Evolutionary conservation across 1,140 invertebrate genomes (phyloP).

Genomic region (Vanessa atalanta): DNA sequence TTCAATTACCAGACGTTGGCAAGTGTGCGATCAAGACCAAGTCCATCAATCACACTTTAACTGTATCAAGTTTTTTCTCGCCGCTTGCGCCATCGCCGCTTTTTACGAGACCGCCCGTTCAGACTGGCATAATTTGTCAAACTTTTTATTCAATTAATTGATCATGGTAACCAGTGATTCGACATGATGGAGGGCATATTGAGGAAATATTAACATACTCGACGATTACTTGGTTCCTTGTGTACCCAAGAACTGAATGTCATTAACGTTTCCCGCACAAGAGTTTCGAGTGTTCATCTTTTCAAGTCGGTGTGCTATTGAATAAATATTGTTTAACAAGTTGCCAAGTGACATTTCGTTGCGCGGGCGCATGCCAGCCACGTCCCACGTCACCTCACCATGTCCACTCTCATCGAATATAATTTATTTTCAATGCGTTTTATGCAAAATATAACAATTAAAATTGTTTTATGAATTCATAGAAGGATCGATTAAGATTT

Average conservation of each 20-base stretch:
- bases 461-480: constrained; percentile 70
- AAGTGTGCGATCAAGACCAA: constrained; percentile 53
- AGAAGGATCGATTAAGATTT: constrained; percentile 67
- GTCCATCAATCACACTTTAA: constrained; percentile 77
- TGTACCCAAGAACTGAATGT: constrained; percentile 69
- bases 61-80: constrained; percentile 73
- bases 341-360: constrained; percentile 74
- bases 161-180: constrained; percentile 53
- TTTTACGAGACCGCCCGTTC: constrained; percentile 62
- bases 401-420: constrained; percentile 50
- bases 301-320: constrained; percentile 67
- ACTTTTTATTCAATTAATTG: constrained; percentile 57
- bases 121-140: constrained; percentile 66
- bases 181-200: constrained; percentile 37
- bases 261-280: constrained; percentile 73
- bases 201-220: constrained; percentile 62
- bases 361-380: constrained; percentile 47
- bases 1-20: constrained; percentile 69
- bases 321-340: constrained; percentile 77
- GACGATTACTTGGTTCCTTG: constrained; percentile 40
- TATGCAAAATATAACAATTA: constrained; percentile 71
- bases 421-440: constrained; percentile 65
- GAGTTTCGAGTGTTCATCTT: constrained; percentile 68
- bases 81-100: constrained; percentile 53
- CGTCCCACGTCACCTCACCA: constrained; percentile 57